A percentile compares a stretch with the other conserved stretches of the same genome.
phyloP scores from a whole-genome alignment of 2,113 vertebrate species.

The Grus americana region DNA sequence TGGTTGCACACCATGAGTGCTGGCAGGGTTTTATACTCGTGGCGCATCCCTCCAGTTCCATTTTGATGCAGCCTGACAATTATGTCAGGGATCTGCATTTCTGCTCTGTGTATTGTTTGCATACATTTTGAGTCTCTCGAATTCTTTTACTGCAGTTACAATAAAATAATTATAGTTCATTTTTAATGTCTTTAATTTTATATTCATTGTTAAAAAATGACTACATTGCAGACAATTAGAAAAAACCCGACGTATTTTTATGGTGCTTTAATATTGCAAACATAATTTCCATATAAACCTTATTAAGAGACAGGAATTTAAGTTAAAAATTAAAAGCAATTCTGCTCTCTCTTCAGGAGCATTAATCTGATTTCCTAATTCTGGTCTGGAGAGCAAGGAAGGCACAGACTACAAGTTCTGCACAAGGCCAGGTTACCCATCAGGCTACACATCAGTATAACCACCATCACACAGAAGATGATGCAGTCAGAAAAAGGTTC shows the following conservation, averaged over 20 bases:
- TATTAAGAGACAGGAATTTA: not conserved
- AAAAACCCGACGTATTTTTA: not conserved
- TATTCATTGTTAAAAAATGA: not conserved
- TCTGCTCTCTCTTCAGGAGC: not conserved
- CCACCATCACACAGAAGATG: not conserved
- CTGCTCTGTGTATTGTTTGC: not conserved
- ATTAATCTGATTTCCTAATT: not conserved
- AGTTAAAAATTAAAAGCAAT: not conserved
- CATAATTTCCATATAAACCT: not conserved
- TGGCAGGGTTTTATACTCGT: not conserved
- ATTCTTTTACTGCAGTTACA: not conserved
- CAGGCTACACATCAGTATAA: not conserved
- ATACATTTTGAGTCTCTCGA: not conserved
- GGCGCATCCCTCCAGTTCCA: not conserved
- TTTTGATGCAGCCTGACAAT: not conserved
- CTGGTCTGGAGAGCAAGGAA: not conserved
- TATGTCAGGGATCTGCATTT: not conserved
- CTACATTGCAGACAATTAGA: not conserved
- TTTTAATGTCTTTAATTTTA: not conserved
- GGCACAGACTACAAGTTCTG: not conserved
- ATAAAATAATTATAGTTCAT: not conserved
- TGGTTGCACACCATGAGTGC: not conserved
- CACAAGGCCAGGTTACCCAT: not conserved
- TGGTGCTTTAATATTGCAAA: not conserved
- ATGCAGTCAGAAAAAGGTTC: not conserved